Evolutionary conservation across 2,113 vertebrate genomes (phyloP).

Genomic region (Lipotes vexillifer): DNA sequence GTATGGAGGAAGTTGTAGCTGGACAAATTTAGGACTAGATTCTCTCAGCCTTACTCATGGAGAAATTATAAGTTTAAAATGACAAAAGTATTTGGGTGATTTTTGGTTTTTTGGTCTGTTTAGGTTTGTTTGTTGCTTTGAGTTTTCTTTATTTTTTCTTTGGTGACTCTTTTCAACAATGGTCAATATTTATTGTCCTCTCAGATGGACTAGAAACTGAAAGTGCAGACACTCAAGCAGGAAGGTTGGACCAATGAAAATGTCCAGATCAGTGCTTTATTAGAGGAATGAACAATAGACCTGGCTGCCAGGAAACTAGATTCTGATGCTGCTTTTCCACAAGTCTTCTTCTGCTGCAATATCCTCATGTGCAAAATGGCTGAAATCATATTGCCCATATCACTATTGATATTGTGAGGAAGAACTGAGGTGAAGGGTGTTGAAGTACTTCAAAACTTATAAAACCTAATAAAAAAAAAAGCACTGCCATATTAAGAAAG

Average conservation of each 20-base stretch:
- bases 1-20: background rate
- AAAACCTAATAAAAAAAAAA: background rate
- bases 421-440: background rate
- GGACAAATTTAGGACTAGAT: background rate
- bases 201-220: background rate
- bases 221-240: background rate
- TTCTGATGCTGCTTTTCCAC: background rate
- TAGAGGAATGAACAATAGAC: background rate
- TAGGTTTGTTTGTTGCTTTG: background rate
- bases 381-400: background rate
- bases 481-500: background rate
- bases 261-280: background rate
- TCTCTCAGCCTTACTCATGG: background rate
- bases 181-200: background rate
- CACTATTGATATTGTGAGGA: background rate
- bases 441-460: background rate
- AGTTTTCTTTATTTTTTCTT: background rate
- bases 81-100: background rate
- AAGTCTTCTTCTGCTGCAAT: background rate
- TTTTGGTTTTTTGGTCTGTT: background rate
- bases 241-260: background rate
- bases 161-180: background rate
- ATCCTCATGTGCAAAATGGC: background rate
- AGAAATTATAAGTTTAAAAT: background rate
- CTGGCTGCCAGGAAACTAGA: background rate